phyloP scores from a whole-genome alignment of 2,797 vertebrate species.

The Gambusia yucatana region DNA sequence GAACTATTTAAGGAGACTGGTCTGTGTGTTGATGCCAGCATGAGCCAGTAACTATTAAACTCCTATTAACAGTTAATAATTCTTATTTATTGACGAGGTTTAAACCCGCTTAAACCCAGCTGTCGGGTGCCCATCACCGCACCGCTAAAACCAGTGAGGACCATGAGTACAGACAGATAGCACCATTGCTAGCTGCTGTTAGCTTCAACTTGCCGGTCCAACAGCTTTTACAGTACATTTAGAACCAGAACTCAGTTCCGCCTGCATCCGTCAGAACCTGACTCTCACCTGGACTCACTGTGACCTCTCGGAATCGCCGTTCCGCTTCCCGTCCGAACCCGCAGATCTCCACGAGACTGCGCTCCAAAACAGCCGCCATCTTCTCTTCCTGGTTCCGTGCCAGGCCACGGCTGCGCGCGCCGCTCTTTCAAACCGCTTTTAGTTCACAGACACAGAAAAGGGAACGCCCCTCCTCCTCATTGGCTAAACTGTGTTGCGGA shows the following conservation, averaged over 20 bases:
- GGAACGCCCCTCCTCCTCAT: neutral
- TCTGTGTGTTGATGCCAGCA: neutral
- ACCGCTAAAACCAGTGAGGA: neutral
- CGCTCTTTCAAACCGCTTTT: constrained; percentile 10
- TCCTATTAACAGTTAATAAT: no score
- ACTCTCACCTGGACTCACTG: constrained; percentile 19
- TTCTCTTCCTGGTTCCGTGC: constrained; percentile 19
- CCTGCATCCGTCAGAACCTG: neutral
- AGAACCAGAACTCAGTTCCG: neutral
- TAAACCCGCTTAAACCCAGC: neutral
- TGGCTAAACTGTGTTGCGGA: neutral
- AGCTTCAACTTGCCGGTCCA: neutral
- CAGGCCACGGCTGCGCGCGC: constrained; percentile 4
- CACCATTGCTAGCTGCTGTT: neutral
- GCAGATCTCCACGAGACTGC: constrained; percentile 34
- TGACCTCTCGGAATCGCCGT: constrained; percentile 25
- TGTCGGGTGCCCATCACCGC: rapidly evolving
- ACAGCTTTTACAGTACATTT: neutral
- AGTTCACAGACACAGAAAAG: neutral
- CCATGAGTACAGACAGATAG: constrained; percentile 1
- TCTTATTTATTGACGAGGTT: neutral
- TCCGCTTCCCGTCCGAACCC: constrained; percentile 28
- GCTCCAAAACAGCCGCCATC: constrained; percentile 31
- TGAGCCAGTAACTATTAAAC: neutral
- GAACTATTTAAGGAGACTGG: neutral